A percentile compares a stretch with the other conserved stretches of the same genome.
Evolutionary conservation across 2,888 invertebrate species (phyloP).

Genomic region (Hesperia comma): DNA sequence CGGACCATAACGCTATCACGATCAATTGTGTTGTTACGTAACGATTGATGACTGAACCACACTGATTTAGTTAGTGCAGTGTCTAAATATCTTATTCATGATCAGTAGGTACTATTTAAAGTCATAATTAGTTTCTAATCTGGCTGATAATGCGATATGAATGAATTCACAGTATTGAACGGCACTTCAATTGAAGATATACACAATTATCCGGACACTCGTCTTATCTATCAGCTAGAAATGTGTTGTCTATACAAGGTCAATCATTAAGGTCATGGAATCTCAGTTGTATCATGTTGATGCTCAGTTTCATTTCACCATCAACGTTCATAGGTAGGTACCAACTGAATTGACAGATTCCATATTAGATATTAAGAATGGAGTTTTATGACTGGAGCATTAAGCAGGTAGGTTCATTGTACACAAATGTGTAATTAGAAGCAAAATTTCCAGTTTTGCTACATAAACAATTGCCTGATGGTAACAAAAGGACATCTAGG

Average conservation of each 20-base stretch:
- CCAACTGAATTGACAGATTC: too few species aligned
- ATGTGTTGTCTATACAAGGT: neutral
- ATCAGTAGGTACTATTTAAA: slow-evolving; percentile 23
- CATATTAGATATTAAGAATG: too few species aligned
- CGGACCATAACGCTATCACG: slow-evolving; percentile 21
- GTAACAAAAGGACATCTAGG: neutral
- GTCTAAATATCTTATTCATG: slow-evolving; percentile 24
- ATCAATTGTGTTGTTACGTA: slow-evolving; percentile 31
- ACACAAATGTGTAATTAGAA: neutral
- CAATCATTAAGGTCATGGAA: neutral
- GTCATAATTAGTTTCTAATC: slow-evolving; percentile 35
- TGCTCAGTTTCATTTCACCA: too few species aligned
- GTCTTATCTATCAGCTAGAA: slow-evolving; percentile 16
- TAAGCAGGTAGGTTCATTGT: too few species aligned
- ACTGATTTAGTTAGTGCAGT: slow-evolving; percentile 31
- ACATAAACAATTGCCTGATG: too few species aligned
- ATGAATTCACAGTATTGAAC: slow-evolving; percentile 34
- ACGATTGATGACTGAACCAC: slow-evolving; percentile 25
- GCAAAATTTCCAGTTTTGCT: neutral
- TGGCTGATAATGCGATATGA: slow-evolving; percentile 25
- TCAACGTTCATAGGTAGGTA: too few species aligned
- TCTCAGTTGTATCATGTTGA: too few species aligned
- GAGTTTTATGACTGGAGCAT: too few species aligned
- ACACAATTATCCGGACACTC: slow-evolving; percentile 9
- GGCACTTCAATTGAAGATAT: slow-evolving; percentile 20